A percentile compares a stretch with the other conserved stretches of the same genome.
phyloP scores from a whole-genome alignment of 2,797 vertebrate species.

The Myotis vivesi region DNA sequence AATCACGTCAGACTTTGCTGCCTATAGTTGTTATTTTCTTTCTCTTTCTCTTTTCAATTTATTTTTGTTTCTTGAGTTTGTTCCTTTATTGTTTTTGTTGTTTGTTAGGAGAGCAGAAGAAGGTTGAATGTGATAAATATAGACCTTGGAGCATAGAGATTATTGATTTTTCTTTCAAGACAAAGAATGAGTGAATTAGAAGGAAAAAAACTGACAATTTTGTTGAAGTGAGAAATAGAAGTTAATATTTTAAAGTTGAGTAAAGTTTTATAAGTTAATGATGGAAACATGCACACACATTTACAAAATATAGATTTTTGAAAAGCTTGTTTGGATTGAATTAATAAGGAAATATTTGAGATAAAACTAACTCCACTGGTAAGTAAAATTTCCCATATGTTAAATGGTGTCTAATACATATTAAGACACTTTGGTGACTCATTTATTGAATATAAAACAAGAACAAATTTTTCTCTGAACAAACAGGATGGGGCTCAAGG shows the following conservation, averaged over 20 bases:
- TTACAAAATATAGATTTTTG: neutral
- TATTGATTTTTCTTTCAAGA: slow-evolving; percentile 37
- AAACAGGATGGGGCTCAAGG: neutral
- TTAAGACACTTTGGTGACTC: neutral
- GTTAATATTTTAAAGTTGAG: neutral
- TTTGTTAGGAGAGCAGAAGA: neutral
- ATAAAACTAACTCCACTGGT: neutral
- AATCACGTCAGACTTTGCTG: neutral
- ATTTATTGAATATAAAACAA: slow-evolving; percentile 41
- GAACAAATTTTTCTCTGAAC: slow-evolving; percentile 44
- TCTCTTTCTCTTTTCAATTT: neutral
- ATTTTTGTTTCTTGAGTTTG: neutral
- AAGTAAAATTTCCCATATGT: neutral
- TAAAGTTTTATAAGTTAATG: slow-evolving; percentile 1
- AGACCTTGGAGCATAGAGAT: neutral
- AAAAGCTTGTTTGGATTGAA: neutral
- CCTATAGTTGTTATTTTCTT: neutral
- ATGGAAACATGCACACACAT: neutral
- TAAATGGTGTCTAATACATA: neutral
- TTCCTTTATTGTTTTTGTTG: neutral
- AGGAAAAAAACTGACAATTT: neutral
- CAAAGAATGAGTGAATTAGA: slow-evolving; percentile 16
- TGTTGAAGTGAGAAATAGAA: neutral
- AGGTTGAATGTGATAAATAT: neutral
- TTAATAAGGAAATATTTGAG: neutral